Percentiles rank a stretch among this genome's conserved stretches.
Evolutionary conservation across 2,113 vertebrate species (phyloP).

Genomic region (Colaptes auratus): DNA sequence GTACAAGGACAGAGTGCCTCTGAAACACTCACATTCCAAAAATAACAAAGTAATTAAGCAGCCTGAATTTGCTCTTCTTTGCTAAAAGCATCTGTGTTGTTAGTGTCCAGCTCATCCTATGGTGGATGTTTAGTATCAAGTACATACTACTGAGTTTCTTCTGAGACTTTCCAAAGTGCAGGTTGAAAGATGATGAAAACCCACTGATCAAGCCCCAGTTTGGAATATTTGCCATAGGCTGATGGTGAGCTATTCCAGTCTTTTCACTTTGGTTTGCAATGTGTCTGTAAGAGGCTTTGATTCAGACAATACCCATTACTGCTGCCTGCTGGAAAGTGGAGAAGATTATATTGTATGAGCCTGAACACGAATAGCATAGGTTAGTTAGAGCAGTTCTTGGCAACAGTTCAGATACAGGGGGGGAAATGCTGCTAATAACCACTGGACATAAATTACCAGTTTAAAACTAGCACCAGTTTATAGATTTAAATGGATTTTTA

Average conservation of each 20-base stretch:
- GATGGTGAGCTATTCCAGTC: neutral
- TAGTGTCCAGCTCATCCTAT: neutral
- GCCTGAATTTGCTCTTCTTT: neutral
- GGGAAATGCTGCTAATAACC: slow-evolving; percentile 16
- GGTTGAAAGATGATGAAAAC: neutral
- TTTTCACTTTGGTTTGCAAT: neutral
- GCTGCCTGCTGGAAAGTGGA: slow-evolving; percentile 47
- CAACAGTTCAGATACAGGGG: slow-evolving; percentile 21
- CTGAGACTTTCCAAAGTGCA: neutral
- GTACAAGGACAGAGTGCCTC: neutral
- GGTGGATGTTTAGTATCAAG: neutral
- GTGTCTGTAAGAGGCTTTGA: slow-evolving; percentile 16
- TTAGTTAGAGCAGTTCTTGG: slow-evolving; percentile 38
- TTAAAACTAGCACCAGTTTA: slow-evolving; percentile 61
- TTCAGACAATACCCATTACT: slow-evolving; percentile 30
- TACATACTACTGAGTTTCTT: neutral
- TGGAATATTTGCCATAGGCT: neutral
- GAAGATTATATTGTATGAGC: slow-evolving; percentile 3
- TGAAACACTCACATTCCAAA: neutral
- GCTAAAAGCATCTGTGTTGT: neutral
- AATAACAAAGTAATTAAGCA: neutral
- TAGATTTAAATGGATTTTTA: slow-evolving; percentile 69
- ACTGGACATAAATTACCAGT: slow-evolving; percentile 67
- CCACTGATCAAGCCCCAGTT: neutral
- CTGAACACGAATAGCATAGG: neutral